Evolutionary conservation across 2,113 vertebrate genomes (phyloP).

Genomic region (Orthochromis indermauri): DNA sequence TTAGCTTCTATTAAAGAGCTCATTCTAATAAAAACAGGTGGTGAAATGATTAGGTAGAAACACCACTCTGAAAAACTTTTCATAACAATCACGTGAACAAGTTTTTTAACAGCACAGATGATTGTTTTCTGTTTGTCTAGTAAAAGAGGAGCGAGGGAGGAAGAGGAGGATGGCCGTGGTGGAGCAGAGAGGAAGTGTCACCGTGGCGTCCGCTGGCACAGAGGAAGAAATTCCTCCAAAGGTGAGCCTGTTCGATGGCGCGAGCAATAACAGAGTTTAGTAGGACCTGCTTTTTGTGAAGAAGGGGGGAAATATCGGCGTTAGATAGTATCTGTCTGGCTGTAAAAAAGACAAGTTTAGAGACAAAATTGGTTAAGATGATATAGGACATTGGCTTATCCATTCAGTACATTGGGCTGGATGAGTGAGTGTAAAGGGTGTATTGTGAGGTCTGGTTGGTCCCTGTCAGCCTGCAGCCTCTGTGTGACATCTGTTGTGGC

Average conservation of each 20-base stretch:
- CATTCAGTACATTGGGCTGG: background rate
- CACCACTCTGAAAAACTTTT: background rate
- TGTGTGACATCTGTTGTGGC: background rate
- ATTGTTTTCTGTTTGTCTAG: background rate
- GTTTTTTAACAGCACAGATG: background rate
- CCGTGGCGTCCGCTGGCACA: background rate
- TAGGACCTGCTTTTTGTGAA: background rate
- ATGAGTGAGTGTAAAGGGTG: background rate
- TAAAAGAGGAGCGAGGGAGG: background rate
- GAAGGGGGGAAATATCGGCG: background rate
- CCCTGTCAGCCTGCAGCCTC: background rate
- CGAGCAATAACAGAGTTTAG: background rate
- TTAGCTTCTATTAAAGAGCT: background rate
- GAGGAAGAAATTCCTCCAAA: background rate
- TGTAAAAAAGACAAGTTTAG: background rate
- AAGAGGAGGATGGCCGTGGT: constrained; percentile 7
- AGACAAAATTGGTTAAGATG: background rate
- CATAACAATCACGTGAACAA: background rate
- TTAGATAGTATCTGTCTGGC: too few species aligned
- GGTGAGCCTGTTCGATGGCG: background rate
- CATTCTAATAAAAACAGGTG: background rate
- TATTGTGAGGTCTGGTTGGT: accelerated
- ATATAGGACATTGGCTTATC: accelerated
- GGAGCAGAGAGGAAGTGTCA: background rate
- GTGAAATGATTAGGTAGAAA: background rate